phyloP scores from a whole-genome alignment of 2,797 vertebrate genomes.

The Tragelaphus oryx region DNA sequence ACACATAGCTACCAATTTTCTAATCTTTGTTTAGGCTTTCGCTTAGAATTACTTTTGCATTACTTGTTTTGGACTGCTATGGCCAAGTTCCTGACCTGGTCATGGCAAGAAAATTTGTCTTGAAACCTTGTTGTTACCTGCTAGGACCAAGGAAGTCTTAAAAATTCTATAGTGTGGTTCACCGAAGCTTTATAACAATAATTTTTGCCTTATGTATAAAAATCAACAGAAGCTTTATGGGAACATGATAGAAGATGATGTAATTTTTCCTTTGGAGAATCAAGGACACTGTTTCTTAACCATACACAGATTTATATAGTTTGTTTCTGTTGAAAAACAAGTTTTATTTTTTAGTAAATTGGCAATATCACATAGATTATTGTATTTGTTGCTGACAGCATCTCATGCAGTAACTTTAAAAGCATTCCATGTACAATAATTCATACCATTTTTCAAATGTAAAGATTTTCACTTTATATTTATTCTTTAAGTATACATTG shows the following conservation, averaged over 20 bases:
- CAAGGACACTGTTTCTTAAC: not conserved
- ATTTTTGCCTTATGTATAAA: not conserved
- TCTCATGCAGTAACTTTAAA: not conserved
- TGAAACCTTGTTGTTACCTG: not conserved
- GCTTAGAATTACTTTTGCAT: conserved; percentile 2
- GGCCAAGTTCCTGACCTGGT: not conserved
- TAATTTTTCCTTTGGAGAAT: not conserved
- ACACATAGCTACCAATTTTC: not conserved
- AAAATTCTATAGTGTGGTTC: not conserved
- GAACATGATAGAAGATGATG: not conserved
- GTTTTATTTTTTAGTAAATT: not conserved
- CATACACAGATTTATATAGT: not conserved
- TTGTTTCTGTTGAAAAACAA: not conserved
- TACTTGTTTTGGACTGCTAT: not conserved
- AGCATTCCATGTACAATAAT: not conserved
- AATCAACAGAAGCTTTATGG: not conserved
- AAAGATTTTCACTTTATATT: not conserved
- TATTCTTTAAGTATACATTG: not conserved
- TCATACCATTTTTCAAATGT: not conserved
- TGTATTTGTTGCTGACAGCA: not conserved
- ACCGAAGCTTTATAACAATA: not conserved
- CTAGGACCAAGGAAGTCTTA: not conserved
- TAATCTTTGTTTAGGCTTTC: not conserved
- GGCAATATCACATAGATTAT: not conserved
- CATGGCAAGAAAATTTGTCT: not conserved